Percentiles rank a stretch among this genome's conserved stretches.
These are phyloP conservation scores for Crossaster papposus DNA, from an alignment of 53 echinoderm and acorn worm genomes.

Conservation along the genomic window DNA sequence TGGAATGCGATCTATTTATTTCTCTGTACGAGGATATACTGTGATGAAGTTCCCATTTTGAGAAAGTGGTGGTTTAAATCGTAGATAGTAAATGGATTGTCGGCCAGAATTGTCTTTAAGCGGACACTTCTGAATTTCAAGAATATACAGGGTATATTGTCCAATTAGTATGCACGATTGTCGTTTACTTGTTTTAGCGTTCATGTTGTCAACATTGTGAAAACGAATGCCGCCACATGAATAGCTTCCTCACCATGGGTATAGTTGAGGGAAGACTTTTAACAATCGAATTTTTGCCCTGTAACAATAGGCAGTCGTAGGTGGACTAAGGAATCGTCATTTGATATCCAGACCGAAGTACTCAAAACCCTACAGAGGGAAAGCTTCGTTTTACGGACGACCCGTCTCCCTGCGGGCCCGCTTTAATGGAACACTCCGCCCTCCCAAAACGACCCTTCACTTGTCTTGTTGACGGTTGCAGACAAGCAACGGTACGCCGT, in stretches of 20 bases:
- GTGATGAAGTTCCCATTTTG: not conserved
- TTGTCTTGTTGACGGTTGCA: not conserved
- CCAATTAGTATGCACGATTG: too few species aligned
- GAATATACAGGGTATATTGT: too few species aligned
- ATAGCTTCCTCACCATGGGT: too few species aligned
- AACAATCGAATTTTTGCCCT: not conserved
- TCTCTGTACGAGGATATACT: not conserved
- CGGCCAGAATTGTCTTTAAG: too few species aligned
- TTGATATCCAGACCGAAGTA: not conserved
- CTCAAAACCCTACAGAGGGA: not conserved
- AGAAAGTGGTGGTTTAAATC: not conserved
- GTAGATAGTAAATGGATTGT: not conserved
- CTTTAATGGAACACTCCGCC: slow-evolving; percentile 5
- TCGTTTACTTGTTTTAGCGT: too few species aligned
- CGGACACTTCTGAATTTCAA: not conserved
- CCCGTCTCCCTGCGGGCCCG: not conserved
- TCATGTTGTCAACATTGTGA: too few species aligned
- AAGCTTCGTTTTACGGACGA: not conserved
- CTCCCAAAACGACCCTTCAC: not conserved
- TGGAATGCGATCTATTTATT: not conserved
- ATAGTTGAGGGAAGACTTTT: too few species aligned
- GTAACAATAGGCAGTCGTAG: not conserved
- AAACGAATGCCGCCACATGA: too few species aligned
- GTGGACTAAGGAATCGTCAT: not conserved
- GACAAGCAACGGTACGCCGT: not conserved